Base-by-base conservation (phyloP, 2,888 invertebrate genomes). In the Erannis defoliaria region DNA sequence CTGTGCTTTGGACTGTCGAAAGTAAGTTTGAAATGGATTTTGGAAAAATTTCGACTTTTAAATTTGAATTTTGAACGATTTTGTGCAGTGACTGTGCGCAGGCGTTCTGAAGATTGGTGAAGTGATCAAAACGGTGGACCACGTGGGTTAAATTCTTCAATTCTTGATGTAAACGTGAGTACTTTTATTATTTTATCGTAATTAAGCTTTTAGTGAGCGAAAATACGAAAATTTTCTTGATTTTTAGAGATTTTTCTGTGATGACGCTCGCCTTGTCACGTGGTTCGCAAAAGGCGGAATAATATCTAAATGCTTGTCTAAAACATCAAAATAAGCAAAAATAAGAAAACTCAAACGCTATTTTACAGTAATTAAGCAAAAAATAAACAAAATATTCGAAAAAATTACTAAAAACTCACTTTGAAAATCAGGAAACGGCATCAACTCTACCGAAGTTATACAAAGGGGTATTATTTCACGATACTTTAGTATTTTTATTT, bases 31-130 rank as follows among this genome's bases (percentile, higher is more conserved):
- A 81, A 65, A 64, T 55, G 65, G 56, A 68, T 78, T 88, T 82
- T 76, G 70, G 19, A 26, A 40, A 51, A 74, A 78, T 80, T 67
- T 67, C 70, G 2, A 46, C 48, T 62, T 67, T 66, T 64, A 65
- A 70, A 66, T 68, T 66, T 73, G 72, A 67, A 72, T 80, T 85
- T 85, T 83, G 68, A 43, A 71, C 69, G 55, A 50, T 77, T 76
- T 75, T 78, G 81, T 83, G 82, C 73, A 77, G 85, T 87, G 85
- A 71, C 61, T 67, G 80, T 80, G 82, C 61, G 62, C 65, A 66
- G 68, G 62, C 68, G 66, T 62, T 63, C 62, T 21, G n/a, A 53
- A 70, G 63, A 68, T 71, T 66, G 51, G 31, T 51, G 59, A 62
- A 65, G 76, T 73, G 70, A 53, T 69, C 55, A 57, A 70, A 71